Base-by-base conservation (phyloP, 2,797 vertebrate species). In the Microctenopoma stevenorrisi region DNA sequence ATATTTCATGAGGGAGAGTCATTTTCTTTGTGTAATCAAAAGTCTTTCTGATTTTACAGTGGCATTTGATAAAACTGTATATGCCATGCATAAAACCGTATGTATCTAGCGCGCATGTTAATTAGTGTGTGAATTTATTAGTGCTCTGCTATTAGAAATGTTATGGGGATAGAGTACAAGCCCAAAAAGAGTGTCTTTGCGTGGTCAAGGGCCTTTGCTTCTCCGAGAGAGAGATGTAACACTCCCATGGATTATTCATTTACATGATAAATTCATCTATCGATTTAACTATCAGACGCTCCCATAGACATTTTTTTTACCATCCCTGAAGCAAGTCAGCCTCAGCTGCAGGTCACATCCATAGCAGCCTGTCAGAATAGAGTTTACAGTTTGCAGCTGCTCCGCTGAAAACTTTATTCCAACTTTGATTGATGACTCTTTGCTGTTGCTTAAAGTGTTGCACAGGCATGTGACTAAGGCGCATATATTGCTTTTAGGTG, bases 11-110 rank as follows among this genome's bases (percentile, higher is more conserved):
- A 76, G 67, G 68, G 7, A 47, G 75, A 64, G 59, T 52, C 70
- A 74, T 76, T 83, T 69, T 70, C 76, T 86, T 85, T 85, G 68
- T 68, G 63, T 74, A 81, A 80, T 88, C 64, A 82, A 52, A 86
- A 72, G 63, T 50, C 58, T 55, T 35, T 80, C 69, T 74, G 69
- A 74, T 74, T 85, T 86, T 73, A 72, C 40, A 3, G 50, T 69
- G 64, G 49, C 56, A 68, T 75, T 73, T 78, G 82, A 84, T 75
- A 38, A 64, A 84, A 78, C 72, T 63, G n/a, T 18, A 40, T 67
- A 64, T 56, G 76, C 64, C n/a, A 28, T 33, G 47, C 40, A 75
- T 72, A 53, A 71, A 79, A 58, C 61, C 16, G 61, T 49, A 38
- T 1, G 33, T 40, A 61, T 66, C 47, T n/a, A 5, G 55, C 57